phyloP scores from a whole-genome alignment of 2,888 invertebrate genomes.

The Oscheius sp. region DNA sequence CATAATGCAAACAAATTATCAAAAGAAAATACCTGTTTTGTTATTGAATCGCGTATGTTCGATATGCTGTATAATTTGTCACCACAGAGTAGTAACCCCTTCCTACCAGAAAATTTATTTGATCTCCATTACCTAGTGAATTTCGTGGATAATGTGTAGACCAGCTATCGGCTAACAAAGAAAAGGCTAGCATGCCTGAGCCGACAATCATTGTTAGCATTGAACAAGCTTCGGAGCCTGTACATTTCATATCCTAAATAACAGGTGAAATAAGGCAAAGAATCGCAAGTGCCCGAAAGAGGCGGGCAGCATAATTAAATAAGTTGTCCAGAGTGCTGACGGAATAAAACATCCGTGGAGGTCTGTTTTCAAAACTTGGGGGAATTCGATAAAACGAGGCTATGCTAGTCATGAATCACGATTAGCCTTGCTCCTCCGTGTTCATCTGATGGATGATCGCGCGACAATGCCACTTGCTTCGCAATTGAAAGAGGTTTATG shows the following conservation, averaged over 20 bases:
- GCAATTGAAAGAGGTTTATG: too few species aligned
- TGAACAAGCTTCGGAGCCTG: slow-evolving; percentile 14
- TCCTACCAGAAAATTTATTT: too few species aligned
- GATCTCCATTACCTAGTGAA: slow-evolving; percentile 43
- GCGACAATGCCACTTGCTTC: too few species aligned
- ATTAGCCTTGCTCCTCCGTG: slow-evolving; percentile 14
- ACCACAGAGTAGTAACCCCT: too few species aligned
- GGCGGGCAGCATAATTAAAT: slow-evolving; percentile 27
- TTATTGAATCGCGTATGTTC: too few species aligned
- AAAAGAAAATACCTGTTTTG: too few species aligned
- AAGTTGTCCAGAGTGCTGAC: slow-evolving; percentile 23
- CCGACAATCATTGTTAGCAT: slow-evolving; percentile 39
- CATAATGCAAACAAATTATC: background rate
- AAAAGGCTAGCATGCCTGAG: slow-evolving; percentile 42
- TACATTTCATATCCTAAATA: slow-evolving; percentile 14
- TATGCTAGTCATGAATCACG: slow-evolving; percentile 24
- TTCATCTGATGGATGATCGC: slow-evolving; percentile 29
- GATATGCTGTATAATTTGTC: too few species aligned
- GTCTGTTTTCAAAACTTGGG: background rate
- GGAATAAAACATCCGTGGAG: slow-evolving; percentile 2
- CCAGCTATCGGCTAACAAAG: slow-evolving; percentile 47
- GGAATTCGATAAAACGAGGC: slow-evolving; percentile 9
- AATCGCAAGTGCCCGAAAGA: slow-evolving; percentile 19
- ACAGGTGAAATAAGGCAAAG: slow-evolving; percentile 35
- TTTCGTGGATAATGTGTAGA: slow-evolving; percentile 44